phyloP scores from a whole-genome alignment of 2,888 invertebrate species.

The Drosophila crucigera region DNA sequence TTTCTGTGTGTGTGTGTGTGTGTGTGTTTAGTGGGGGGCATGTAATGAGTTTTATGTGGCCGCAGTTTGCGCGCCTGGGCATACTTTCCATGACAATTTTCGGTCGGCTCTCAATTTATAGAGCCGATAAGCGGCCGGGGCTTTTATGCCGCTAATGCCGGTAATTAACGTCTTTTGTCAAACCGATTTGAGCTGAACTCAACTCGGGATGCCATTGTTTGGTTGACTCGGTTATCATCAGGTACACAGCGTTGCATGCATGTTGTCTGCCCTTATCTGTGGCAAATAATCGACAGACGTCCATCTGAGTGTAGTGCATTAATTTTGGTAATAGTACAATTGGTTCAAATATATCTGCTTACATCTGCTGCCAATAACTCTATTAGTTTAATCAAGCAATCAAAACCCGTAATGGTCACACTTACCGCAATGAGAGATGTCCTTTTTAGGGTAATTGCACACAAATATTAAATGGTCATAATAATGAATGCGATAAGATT shows the following conservation, averaged over 20 bases:
- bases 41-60: conserved; percentile 77
- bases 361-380: background rate
- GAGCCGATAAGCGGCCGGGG: conserved; percentile 59
- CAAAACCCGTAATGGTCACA: background rate
- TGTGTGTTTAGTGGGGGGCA: conserved; percentile 33
- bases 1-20: conserved; percentile 10
- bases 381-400: background rate
- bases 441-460: background rate
- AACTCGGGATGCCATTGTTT: conserved; percentile 24
- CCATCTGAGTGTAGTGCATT: background rate
- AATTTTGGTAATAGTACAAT: background rate
- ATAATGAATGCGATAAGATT: background rate
- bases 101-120: conserved; percentile 58
- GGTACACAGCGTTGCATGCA: conserved; percentile 6
- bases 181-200: conserved; percentile 52
- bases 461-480: background rate
- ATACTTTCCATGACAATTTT: conserved; percentile 56
- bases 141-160: conserved; percentile 63
- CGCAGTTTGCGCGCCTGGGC: conserved; percentile 43
- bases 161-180: conserved; percentile 76
- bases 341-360: background rate
- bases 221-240: conserved; percentile 8
- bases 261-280: background rate
- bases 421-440: conserved; percentile 3
- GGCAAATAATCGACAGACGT: conserved; percentile 1